These are phyloP conservation scores for Neuroscelio doddi DNA, from an alignment of 2,888 invertebrate genomes.

Conservation along the genomic window DNA sequence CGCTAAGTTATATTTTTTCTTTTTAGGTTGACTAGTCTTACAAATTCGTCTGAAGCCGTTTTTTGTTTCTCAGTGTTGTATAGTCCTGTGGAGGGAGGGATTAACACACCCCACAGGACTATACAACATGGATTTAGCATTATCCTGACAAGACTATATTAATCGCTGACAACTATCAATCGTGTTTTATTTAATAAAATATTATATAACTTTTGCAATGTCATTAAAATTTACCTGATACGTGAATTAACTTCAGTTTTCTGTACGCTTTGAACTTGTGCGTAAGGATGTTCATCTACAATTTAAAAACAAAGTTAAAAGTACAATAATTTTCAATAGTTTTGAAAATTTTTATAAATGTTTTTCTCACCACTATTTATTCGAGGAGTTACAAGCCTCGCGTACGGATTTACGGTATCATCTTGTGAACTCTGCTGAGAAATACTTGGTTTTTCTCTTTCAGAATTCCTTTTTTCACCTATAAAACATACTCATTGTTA, in stretches of 20 bases:
- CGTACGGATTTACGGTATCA: conserved; percentile 78
- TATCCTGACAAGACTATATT: too few species aligned
- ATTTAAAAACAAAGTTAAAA: conserved; percentile 28
- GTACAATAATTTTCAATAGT: background rate
- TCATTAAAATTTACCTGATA: conserved; percentile 54
- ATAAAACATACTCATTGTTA: too few species aligned
- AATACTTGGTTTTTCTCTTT: conserved; percentile 73
- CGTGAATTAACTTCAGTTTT: conserved; percentile 62
- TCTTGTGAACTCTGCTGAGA: conserved; percentile 78
- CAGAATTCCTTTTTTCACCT: conserved; percentile 55
- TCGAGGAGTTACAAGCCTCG: conserved; percentile 78
- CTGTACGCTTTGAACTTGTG: conserved; percentile 77
- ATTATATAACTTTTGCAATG: background rate
- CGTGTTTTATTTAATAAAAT: conserved; percentile 6
- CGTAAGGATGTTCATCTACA: conserved; percentile 80
- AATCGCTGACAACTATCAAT: too few species aligned
- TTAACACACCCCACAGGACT: too few species aligned
- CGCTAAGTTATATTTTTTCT: too few species aligned
- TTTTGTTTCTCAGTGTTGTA: too few species aligned
- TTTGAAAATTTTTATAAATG: conserved; percentile 12
- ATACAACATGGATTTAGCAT: too few species aligned
- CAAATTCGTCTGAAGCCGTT: too few species aligned
- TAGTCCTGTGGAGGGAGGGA: too few species aligned
- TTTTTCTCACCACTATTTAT: conserved; percentile 76
- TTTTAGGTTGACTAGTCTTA: too few species aligned